Evolutionary conservation across 2,797 vertebrate genomes (phyloP), one percentile per base, ranked within the genome.

Genomic region (Podargus strigoides): DNA sequence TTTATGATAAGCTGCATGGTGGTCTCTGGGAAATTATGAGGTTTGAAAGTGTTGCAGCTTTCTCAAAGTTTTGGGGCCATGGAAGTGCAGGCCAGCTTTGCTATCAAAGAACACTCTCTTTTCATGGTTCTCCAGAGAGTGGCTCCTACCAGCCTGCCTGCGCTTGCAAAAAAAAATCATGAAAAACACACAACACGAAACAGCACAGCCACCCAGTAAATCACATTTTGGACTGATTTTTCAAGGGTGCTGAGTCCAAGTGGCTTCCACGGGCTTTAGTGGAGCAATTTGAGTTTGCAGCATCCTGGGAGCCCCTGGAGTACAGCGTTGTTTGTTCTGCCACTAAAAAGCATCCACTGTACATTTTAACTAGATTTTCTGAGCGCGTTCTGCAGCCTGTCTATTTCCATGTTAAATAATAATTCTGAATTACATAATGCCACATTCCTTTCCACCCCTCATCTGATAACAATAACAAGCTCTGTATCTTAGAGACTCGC

Each of bases 391-490:
- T 95, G 87, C 89, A 93, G 93, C 86, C 63, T 52, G 49, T 34
- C 63, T n/a, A 34, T 79, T 96, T 92, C 86, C 79, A 62, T 58
- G 50, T 59, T 91, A 94, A 95, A 75, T 27, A 85, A 75, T 23
- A 46, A 93, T 72, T 96, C 79, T 94, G 94, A 92, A 94, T 96
- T 96, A 91, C 76, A 88, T 83, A 96, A 97, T 0, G 1, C 76
- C 66, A 53, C 82, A 69, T 92, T 96, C 80, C 80, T 85, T 94
- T 91, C 84, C 67, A 91, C 92, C 89, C 87, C 93, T 96, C 96
- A 92, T 95, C 95, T 95, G 96, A 98, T 98, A 97, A 97, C 93
- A 97, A 96, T 96, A 97, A 97, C 92, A 96, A 97, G 85, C 72
- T 92, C 94, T 95, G 90, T 92, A 87, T 97, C 95, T 96, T 82